phyloP scores from a whole-genome alignment of 2,113 vertebrate species.

The Bagarius yarrelli region DNA sequence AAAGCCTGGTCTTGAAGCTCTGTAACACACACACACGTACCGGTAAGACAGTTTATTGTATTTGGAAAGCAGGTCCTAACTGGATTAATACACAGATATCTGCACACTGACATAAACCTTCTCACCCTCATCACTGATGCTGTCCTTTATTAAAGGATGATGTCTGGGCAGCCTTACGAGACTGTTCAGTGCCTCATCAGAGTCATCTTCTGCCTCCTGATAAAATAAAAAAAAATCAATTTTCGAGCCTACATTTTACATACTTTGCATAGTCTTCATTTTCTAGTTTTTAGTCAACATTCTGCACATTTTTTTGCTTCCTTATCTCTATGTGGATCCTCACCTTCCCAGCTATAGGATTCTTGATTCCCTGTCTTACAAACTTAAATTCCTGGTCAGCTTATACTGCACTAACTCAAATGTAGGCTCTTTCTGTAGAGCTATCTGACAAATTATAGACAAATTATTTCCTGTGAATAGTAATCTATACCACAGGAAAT shows the following conservation, averaged over 20 bases:
- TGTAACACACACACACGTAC: conserved; percentile 53
- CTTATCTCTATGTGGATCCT: background rate
- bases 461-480: background rate
- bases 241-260: no score
- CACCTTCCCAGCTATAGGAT: background rate
- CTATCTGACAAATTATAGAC: no score
- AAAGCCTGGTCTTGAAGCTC: conserved; percentile 79
- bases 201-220: conserved; percentile 60
- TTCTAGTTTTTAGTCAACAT: no score
- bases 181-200: conserved; percentile 65
- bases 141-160: conserved; percentile 82
- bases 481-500: background rate
- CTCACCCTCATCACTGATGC: conserved; percentile 82
- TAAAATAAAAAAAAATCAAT: background rate
- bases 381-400: no score
- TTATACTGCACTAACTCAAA: background rate
- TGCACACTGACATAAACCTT: background rate
- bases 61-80: background rate
- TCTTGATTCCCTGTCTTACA: background rate
- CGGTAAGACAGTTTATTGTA: background rate
- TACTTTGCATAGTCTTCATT: no score
- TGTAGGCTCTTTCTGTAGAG: background rate
- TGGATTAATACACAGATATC: background rate
- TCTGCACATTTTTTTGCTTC: background rate
- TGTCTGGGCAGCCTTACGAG: conserved; percentile 83